A percentile compares a stretch with the other conserved stretches of the same genome.
These are phyloP conservation scores for Drosophila baimaii DNA, from an alignment of 1,140 invertebrate species.

Conservation along the genomic window DNA sequence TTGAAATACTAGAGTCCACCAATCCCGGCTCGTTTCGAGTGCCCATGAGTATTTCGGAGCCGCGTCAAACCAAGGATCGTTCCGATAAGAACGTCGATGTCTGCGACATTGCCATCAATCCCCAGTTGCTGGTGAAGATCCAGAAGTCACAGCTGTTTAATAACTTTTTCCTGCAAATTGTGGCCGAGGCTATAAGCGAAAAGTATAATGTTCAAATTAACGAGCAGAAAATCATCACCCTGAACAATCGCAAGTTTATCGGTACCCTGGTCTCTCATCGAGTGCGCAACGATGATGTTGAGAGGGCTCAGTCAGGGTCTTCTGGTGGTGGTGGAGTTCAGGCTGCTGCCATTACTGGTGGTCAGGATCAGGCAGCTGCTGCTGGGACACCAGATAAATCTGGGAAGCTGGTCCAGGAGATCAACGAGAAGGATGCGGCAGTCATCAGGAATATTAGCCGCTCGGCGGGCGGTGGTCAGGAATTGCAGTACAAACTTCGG, in stretches of 20 bases:
- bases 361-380: neutral
- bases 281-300: conserved; percentile 88
- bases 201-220: conserved; percentile 90
- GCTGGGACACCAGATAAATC: conserved; percentile 1
- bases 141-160: conserved; percentile 88
- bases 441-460: conserved; percentile 19
- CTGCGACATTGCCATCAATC: conserved; percentile 92
- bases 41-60: conserved; percentile 94
- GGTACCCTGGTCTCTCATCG: conserved; percentile 90
- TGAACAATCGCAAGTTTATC: conserved; percentile 88
- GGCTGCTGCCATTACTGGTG: conserved; percentile 33
- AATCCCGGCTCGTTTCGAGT: conserved; percentile 90
- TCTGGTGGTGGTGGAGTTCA: conserved; percentile 72
- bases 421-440: conserved; percentile 69
- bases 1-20: conserved; percentile 89
- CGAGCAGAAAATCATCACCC: conserved; percentile 86
- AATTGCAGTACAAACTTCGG: conserved; percentile 83
- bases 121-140: conserved; percentile 89
- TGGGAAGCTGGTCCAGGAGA: conserved; percentile 71
- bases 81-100: conserved; percentile 88
- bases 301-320: conserved; percentile 62
- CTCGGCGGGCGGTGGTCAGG: neutral
- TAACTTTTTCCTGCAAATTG: conserved; percentile 90
- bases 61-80: conserved; percentile 91
- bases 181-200: conserved; percentile 90